Evolutionary conservation across 2,888 invertebrate species (phyloP), one percentile per base, ranked within the genome.

Genomic region (Acanthosepion pharaonis): DNA sequence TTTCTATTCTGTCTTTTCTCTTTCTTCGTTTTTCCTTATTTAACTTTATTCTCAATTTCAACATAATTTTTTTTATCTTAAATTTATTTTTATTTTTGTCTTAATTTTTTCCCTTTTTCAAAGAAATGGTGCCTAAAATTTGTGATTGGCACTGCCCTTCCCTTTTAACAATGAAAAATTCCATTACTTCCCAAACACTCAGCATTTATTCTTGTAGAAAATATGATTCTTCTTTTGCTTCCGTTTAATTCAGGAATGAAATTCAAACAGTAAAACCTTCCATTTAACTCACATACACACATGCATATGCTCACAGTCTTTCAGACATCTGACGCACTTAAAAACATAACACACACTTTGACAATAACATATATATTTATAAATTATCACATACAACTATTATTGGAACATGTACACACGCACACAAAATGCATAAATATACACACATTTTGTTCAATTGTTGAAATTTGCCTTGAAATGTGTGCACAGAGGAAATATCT

Each of bases 181-280:
- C n/a, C 78, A 78, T 78, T 9, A 23, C 59, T 78, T 78, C 28
- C 78, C 78, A 78, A 78, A 78, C 78, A n/a, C 78, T 78, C 78
- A 78, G 78, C 78, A 78, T n/a, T 78, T 78, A 78, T n/a, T 78
- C 78, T 78, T 78, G 78, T 28, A n/a, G n/a, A 78, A 78, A 78
- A 78, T 78, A 78, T 78, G 28, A 78, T 78, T n/a, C 28, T 78
- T 78, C 28, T n/a, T 78, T 28, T 28, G 15, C 28, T n/a, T 78
- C 18, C 78, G n/a, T n/a, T 78, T 28, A 11, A 78, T 78, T 78
- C n/a, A 8, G 78, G n/a, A 78, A 78, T 78, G 8, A 78, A 78
- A 78, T n/a, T 28, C 28, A 78, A 78, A 28, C 9, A n/a, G n/a
- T 78, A 9, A 78, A 78, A 28, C n/a, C 78, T 78, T 78, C 78